Evolutionary conservation across 2,113 vertebrate genomes (phyloP), one percentile per base, ranked within the genome.

Genomic region (Nothobranchius furzeri): DNA sequence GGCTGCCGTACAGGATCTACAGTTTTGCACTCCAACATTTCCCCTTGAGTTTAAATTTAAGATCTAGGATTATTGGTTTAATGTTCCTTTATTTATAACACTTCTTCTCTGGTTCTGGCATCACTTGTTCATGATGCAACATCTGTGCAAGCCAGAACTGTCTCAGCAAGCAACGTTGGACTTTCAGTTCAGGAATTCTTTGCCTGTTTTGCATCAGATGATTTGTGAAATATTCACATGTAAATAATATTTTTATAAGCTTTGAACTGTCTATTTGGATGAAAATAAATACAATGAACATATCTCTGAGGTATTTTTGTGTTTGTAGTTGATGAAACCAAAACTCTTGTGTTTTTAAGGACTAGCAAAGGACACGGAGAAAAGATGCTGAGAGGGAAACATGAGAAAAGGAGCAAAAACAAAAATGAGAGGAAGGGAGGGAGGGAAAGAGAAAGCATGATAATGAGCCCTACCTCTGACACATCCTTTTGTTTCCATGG

Each of bases 401-500:
- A 17, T 7, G 17, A 53, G 15, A 50, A 53, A 64, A 36, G 45
- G 54, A 76, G 68, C 48, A 46, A 87, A 81, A 87, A 81, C 68
- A 86, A 81, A 81, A 81, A 50, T 49, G n/a, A 7, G n/a, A 50
- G 14, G 7, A 7, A 72, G 60, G 63, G 64, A 81, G 62, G 73
- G 77, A 71, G 62, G 61, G 54, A 56, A 75, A 75, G 74, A 83
- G 68, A 54, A 81, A 71, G 80, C 76, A 87, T 84, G 74, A 81
- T 87, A 87, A 89, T 87, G 83, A 81, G 85, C 86, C 78, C 80
- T 91, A 89, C 85, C 85, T 87, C 88, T 89, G 90, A 91, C 89
- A 92, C 92, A 91, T 91, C 91, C 90, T 93, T 88, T 86, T 91
- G 92, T 94, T 94, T 94, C 93, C 79, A 93, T 93, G 91, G 92